Evolutionary conservation across 2,113 vertebrate genomes (phyloP).

Genomic region (Pipra filicauda): DNA sequence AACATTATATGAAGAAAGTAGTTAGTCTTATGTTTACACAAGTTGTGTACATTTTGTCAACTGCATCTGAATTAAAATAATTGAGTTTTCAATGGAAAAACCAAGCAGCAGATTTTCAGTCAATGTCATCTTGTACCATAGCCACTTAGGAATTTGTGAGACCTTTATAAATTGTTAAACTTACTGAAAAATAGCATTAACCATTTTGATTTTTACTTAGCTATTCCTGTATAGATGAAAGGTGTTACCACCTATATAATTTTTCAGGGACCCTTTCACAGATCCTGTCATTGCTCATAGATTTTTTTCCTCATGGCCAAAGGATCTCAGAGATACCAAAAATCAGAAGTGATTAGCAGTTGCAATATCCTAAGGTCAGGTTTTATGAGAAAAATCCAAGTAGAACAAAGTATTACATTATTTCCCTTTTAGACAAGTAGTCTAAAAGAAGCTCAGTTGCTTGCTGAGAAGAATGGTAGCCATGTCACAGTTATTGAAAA

Average conservation of each 20-base stretch:
- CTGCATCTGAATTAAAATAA: not conserved
- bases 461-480: constrained; percentile 43
- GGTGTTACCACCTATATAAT: not conserved
- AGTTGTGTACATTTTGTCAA: not conserved
- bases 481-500: constrained; percentile 64
- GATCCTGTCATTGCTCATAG: not conserved
- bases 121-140: not conserved
- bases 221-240: not conserved
- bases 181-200: not conserved
- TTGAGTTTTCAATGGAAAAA: not conserved
- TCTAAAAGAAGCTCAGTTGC: not conserved
- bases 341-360: not conserved
- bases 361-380: not conserved
- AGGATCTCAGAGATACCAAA: not conserved
- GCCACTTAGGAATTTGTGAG: not conserved
- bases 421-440: not conserved
- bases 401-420: not conserved
- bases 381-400: not conserved
- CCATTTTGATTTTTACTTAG: not conserved
- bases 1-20: not conserved
- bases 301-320: not conserved
- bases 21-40: not conserved
- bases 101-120: not conserved
- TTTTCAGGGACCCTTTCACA: not conserved
- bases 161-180: not conserved